phyloP scores from a whole-genome alignment of 2,797 vertebrate genomes.

The Macropus fuliginosus region DNA sequence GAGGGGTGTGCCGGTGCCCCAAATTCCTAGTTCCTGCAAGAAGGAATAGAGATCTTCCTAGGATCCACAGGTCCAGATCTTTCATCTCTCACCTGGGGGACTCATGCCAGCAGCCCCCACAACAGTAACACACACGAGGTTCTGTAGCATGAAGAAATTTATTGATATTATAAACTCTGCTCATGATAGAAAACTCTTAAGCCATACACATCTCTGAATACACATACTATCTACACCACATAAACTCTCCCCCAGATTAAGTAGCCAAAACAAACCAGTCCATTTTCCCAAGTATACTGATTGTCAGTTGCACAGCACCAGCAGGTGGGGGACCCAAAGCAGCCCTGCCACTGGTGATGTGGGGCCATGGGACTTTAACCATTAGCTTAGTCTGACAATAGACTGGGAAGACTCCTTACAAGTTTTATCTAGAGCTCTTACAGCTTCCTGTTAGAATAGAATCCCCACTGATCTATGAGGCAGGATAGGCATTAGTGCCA shows the following conservation, averaged over 20 bases:
- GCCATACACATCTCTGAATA: constrained; percentile 30
- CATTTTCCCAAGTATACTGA: neutral
- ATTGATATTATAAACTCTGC: constrained; percentile 58
- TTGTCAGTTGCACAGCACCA: constrained; percentile 16
- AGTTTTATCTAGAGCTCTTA: neutral
- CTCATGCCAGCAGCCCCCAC: neutral
- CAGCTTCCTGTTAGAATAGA: neutral
- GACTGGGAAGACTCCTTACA: neutral
- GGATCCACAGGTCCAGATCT: neutral
- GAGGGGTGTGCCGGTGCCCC: neutral
- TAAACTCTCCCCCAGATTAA: neutral
- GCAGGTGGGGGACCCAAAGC: neutral
- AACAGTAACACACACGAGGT: constrained; percentile 13
- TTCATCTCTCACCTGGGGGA: neutral
- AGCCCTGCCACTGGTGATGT: constrained; percentile 33
- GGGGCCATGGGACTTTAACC: neutral
- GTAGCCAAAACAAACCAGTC: neutral
- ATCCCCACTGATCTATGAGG: neutral
- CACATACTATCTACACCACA: neutral
- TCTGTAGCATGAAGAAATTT: constrained; percentile 57
- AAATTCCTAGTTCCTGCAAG: neutral
- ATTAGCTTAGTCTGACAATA: constrained; percentile 31
- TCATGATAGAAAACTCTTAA: constrained; percentile 30
- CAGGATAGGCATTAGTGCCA: neutral
- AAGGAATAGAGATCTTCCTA: neutral